Conservation (phyloP, 2,797 vertebrate species). For the Podargus strigoides region DNA sequence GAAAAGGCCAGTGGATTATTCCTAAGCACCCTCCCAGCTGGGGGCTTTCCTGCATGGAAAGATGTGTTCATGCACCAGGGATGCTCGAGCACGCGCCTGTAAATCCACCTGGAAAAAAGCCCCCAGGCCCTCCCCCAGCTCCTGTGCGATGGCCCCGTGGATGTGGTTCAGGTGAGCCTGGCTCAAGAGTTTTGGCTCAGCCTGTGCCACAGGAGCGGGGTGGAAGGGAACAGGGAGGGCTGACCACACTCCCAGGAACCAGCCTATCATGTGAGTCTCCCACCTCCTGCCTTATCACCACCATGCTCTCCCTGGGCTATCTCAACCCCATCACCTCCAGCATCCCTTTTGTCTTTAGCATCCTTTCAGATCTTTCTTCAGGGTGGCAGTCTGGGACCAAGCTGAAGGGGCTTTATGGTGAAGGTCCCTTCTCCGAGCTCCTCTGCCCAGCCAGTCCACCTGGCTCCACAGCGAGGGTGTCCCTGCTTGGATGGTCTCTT, state of each 20-base stretch:
- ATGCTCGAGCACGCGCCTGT: background rate
- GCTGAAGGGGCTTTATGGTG: background rate
- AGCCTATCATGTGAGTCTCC: background rate
- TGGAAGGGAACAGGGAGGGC: background rate
- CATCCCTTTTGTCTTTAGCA: background rate
- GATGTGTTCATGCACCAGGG: background rate
- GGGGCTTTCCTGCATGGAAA: background rate
- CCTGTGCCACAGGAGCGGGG: rapidly evolving
- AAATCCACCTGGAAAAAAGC: background rate
- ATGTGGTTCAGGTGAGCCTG: rapidly evolving
- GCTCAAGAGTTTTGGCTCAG: rapidly evolving
- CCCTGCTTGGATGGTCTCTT: background rate
- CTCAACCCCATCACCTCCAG: background rate
- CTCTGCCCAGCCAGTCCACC: background rate
- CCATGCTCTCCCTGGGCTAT: background rate
- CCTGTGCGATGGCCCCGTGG: rapidly evolving
- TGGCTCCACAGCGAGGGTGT: background rate
- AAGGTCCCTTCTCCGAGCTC: background rate
- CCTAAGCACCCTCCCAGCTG: background rate
- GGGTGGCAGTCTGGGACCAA: background rate
- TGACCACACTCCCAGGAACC: rapidly evolving
- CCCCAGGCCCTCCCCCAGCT: background rate
- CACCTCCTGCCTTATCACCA: background rate
- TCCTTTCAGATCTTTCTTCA: background rate
- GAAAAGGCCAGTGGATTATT: background rate